A percentile compares a stretch with the other conserved stretches of the same genome.
Evolutionary conservation across 2,797 vertebrate genomes (phyloP).

Genomic region (Melanotaenia maccullochi): DNA sequence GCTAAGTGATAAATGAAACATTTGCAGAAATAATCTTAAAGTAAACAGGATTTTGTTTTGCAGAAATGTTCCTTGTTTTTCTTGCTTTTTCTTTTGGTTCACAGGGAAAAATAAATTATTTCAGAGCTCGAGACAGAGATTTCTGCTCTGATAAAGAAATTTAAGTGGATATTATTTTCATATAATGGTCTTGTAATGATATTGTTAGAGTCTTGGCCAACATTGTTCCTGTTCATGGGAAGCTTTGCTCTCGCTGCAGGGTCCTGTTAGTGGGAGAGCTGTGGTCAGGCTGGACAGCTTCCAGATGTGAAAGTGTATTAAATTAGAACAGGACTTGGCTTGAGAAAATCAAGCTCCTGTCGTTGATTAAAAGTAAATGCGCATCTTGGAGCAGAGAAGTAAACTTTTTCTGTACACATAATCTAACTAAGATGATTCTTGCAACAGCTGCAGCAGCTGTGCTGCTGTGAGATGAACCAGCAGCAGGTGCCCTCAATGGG

Average conservation of each 20-base stretch:
- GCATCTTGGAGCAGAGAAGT: conserved; percentile 1
- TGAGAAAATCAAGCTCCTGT: conserved; percentile 8
- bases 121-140: conserved; percentile 12
- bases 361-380: conserved; percentile 15
- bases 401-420: conserved; percentile 1
- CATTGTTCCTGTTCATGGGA: conserved; percentile 19
- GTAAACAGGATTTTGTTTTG: background rate
- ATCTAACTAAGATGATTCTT: background rate
- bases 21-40: background rate
- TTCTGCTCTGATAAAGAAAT: conserved; percentile 26
- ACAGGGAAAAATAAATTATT: conserved; percentile 5
- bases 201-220: conserved; percentile 18
- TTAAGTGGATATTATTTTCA: conserved; percentile 11
- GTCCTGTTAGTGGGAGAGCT: conserved; percentile 27
- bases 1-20: no score
- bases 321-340: conserved; percentile 7
- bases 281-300: conserved; percentile 27
- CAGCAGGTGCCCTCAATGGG: conserved; percentile 30
- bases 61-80: background rate
- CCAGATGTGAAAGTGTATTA: conserved; percentile 50
- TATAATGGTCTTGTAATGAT: conserved; percentile 1
- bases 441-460: conserved; percentile 40
- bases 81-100: background rate
- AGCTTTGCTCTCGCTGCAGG: background rate
- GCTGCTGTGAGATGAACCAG: conserved; percentile 12